A percentile compares a stretch with the other conserved stretches of the same genome.
Evolutionary conservation across 2,113 vertebrate species (phyloP).

Genomic region (Alethe diademata): DNA sequence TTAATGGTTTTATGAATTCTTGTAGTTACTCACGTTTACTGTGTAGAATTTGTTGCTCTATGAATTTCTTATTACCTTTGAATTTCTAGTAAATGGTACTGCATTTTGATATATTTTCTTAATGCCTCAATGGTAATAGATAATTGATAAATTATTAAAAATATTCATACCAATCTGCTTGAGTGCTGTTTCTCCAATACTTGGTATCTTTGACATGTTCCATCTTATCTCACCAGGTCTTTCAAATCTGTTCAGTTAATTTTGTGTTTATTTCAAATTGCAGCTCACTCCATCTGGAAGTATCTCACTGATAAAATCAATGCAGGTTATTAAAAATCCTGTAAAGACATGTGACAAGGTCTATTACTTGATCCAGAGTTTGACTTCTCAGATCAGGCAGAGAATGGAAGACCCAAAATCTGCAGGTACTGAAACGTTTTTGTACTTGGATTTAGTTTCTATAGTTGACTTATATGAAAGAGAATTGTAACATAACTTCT

Average conservation of each 20-base stretch:
- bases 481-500: not conserved
- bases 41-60: not conserved
- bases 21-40: not conserved
- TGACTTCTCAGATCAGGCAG: constrained; percentile 87
- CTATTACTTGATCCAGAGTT: constrained; percentile 87
- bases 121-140: not conserved
- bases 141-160: not conserved
- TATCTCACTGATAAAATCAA: constrained; percentile 86
- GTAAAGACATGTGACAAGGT: constrained; percentile 90
- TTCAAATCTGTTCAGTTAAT: not conserved
- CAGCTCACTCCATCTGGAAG: constrained; percentile 87
- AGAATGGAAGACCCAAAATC: constrained; percentile 88
- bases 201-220: not conserved
- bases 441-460: not conserved
- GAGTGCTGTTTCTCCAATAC: not conserved
- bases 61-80: not conserved
- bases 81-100: not conserved
- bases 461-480: not conserved
- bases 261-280: constrained; percentile 44
- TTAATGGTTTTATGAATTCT: not conserved
- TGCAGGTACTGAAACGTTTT: constrained; percentile 73
- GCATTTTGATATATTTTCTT: not conserved
- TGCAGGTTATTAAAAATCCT: constrained; percentile 90
- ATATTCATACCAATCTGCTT: not conserved
- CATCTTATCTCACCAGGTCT: not conserved